A percentile compares a stretch with the other conserved stretches of the same genome.
phyloP scores from a whole-genome alignment of 2,888 invertebrate species.

The Helleia helle region DNA sequence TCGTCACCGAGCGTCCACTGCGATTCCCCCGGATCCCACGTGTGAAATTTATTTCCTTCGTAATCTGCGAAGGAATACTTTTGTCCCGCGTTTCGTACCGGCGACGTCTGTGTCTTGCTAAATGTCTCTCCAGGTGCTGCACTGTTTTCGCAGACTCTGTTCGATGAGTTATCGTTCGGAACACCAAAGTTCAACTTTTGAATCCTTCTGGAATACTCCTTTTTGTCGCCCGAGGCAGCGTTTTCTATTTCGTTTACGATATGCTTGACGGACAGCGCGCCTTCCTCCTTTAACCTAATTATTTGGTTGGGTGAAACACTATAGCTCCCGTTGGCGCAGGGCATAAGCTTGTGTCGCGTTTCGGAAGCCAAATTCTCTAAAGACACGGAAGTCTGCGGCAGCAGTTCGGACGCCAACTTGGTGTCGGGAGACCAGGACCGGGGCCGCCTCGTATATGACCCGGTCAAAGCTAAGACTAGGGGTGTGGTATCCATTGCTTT shows the following conservation, averaged over 20 bases:
- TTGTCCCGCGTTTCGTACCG: constrained; percentile 39
- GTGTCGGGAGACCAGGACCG: constrained; percentile 85
- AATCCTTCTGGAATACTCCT: constrained; percentile 36
- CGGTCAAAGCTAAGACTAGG: constrained; percentile 70
- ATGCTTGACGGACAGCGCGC: constrained; percentile 77
- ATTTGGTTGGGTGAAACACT: constrained; percentile 94
- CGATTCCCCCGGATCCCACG: constrained; percentile 80
- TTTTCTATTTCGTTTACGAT: constrained; percentile 83
- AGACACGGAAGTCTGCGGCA: constrained; percentile 78
- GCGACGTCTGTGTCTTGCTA: constrained; percentile 33
- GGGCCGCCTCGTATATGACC: constrained; percentile 67
- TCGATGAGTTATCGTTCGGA: constrained; percentile 28
- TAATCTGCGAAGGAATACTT: constrained; percentile 37
- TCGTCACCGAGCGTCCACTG: constrained; percentile 36
- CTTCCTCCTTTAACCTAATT: constrained; percentile 80
- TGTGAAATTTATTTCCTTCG: constrained; percentile 71
- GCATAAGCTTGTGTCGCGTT: constrained; percentile 86
- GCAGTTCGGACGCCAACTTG: constrained; percentile 72
- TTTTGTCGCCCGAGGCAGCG: constrained; percentile 47
- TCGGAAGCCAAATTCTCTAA: constrained; percentile 78
- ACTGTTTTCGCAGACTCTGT: constrained; percentile 21
- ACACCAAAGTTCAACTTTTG: constrained; percentile 40
- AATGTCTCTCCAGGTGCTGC: constrained; percentile 23
- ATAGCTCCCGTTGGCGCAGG: constrained; percentile 89
- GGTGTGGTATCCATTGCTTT: constrained; percentile 76